Evolutionary conservation across 2,888 invertebrate species (phyloP).

Genomic region (Ophonus ardosiacus): DNA sequence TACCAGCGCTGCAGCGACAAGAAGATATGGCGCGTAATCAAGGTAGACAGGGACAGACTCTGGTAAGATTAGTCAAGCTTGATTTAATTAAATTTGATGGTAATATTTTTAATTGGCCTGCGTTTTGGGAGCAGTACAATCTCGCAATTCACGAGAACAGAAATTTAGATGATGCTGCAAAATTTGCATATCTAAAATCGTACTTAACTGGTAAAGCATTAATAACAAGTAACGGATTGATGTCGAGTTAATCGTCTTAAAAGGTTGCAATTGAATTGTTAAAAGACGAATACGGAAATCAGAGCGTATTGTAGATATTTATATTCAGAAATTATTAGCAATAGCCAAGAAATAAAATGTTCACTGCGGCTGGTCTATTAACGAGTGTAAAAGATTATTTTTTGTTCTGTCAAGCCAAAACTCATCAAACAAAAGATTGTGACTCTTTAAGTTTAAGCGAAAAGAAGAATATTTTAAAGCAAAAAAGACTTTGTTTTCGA

Average conservation of each 20-base stretch:
- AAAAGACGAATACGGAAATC: background rate
- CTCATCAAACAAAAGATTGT: no score
- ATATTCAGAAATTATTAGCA: slow-evolving; percentile 14
- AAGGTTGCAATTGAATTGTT: background rate
- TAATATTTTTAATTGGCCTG: background rate
- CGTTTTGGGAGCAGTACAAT: background rate
- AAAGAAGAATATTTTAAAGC: no score
- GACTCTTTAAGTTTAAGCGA: no score
- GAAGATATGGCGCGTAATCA: background rate
- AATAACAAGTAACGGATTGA: background rate
- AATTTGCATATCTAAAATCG: slow-evolving; percentile 5
- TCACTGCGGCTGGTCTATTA: slow-evolving; percentile 6
- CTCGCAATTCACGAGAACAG: background rate
- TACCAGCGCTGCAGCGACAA: background rate
- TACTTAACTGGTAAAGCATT: background rate
- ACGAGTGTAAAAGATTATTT: background rate
- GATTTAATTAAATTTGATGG: slow-evolving; percentile 3
- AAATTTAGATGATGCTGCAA: background rate
- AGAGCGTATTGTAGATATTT: slow-evolving; percentile 7
- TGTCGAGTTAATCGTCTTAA: background rate
- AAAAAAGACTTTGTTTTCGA: no score
- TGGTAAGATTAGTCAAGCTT: slow-evolving; percentile 3
- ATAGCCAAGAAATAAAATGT: background rate
- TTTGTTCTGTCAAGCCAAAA: background rate
- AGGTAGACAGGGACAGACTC: background rate